These are phyloP conservation scores for Nipponia nippon DNA, from an alignment of 2,113 vertebrate species.

Conservation along the genomic window DNA sequence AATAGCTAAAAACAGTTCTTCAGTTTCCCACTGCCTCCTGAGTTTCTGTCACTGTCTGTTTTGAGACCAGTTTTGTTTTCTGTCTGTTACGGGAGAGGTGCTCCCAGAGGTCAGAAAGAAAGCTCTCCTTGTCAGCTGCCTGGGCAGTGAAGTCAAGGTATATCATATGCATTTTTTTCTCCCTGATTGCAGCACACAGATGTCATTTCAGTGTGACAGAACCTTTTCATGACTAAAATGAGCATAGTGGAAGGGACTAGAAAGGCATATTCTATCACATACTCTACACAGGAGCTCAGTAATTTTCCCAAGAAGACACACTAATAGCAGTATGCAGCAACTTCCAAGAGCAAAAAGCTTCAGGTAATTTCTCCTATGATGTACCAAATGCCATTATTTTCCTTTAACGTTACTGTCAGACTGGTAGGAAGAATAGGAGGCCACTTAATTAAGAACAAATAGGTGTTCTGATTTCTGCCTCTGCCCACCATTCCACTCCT, in stretches of 20 bases:
- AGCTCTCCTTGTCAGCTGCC: neutral
- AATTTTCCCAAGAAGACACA: neutral
- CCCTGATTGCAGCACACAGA: neutral
- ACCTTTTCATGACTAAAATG: neutral
- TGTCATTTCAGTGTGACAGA: neutral
- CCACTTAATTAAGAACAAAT: conserved; percentile 22
- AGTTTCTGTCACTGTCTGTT: neutral
- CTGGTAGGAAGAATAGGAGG: neutral
- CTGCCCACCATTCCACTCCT: neutral
- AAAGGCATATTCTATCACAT: neutral
- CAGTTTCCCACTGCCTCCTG: neutral
- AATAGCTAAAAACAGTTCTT: neutral
- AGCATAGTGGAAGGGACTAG: neutral
- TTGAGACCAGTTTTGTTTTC: neutral
- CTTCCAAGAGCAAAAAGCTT: conserved; percentile 4
- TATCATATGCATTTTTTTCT: neutral
- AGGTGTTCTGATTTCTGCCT: conserved; percentile 5
- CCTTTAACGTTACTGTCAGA: neutral
- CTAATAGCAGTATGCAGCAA: neutral
- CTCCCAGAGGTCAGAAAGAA: neutral
- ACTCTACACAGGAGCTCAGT: neutral
- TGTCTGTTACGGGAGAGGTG: neutral
- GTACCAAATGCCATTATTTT: conserved; percentile 9
- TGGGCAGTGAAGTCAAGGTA: neutral
- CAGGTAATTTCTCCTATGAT: conserved; percentile 3